Evolutionary conservation across 1,140 invertebrate genomes (phyloP).

Genomic region (Parasteatoda tepidariorum): DNA sequence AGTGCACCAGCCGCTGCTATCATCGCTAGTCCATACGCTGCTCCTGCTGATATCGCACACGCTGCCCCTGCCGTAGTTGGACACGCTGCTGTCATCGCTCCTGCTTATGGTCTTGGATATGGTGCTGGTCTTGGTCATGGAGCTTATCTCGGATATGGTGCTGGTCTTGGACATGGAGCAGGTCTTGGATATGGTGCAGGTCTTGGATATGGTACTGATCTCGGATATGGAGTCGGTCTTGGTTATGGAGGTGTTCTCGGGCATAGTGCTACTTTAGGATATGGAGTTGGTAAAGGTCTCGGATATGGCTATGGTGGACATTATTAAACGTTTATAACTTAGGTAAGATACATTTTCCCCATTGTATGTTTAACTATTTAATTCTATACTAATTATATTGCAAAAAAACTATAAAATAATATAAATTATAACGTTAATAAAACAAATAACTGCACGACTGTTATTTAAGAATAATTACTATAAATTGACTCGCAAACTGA

Average conservation of each 20-base stretch:
- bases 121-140: background rate
- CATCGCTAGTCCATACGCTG: slow-evolving; percentile 11
- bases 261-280: background rate
- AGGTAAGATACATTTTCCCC: no score
- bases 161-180: background rate
- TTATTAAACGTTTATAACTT: no score
- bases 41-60: background rate
- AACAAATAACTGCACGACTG: no score
- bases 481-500: no score
- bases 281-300: slow-evolving; percentile 7
- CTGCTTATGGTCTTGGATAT: background rate
- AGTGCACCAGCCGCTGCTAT: slow-evolving; percentile 57
- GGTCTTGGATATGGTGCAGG: background rate
- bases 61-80: background rate
- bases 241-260: background rate
- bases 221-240: background rate
- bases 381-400: no score
- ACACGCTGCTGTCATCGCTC: background rate
- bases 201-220: background rate
- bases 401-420: no score
- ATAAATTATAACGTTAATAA: no score
- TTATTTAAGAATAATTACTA: no score
- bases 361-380: no score
- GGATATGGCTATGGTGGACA: slow-evolving; percentile 11
- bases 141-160: background rate